These are phyloP conservation scores for Heptranchias perlo DNA, from an alignment of 2,113 vertebrate species.

Conservation along the genomic window DNA sequence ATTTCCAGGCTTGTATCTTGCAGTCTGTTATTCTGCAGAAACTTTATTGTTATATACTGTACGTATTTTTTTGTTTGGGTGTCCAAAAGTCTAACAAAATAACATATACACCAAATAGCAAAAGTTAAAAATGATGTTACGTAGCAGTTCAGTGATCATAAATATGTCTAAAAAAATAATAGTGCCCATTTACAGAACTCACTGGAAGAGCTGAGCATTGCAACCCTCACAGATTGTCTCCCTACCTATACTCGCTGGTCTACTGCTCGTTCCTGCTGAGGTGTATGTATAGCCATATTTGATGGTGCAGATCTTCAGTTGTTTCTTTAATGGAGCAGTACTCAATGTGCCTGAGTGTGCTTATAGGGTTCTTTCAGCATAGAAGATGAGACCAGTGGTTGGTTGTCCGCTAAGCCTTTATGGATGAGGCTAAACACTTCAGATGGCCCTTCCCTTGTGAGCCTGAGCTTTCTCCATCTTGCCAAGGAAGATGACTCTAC, in stretches of 20 bases:
- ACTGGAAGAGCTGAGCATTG: background rate
- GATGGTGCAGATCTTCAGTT: background rate
- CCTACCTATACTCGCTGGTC: background rate
- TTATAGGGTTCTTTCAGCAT: background rate
- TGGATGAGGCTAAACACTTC: background rate
- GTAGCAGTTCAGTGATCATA: background rate
- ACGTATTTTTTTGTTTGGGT: background rate
- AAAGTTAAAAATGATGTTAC: background rate
- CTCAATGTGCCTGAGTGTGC: background rate
- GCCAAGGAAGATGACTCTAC: background rate
- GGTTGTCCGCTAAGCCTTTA: background rate
- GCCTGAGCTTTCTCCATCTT: background rate
- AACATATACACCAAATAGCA: background rate
- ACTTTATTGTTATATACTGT: background rate
- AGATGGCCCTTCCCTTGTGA: background rate
- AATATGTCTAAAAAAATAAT: background rate
- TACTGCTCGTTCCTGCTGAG: background rate
- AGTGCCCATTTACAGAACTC: background rate
- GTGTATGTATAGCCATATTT: background rate
- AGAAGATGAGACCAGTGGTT: background rate
- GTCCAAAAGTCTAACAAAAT: background rate
- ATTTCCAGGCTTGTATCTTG: background rate
- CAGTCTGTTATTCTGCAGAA: background rate
- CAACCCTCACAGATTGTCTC: background rate
- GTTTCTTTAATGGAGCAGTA: background rate